Evolutionary conservation across 1,140 invertebrate genomes (phyloP), one percentile per base, ranked within the genome.

Genomic region (Periplaneta americana): DNA sequence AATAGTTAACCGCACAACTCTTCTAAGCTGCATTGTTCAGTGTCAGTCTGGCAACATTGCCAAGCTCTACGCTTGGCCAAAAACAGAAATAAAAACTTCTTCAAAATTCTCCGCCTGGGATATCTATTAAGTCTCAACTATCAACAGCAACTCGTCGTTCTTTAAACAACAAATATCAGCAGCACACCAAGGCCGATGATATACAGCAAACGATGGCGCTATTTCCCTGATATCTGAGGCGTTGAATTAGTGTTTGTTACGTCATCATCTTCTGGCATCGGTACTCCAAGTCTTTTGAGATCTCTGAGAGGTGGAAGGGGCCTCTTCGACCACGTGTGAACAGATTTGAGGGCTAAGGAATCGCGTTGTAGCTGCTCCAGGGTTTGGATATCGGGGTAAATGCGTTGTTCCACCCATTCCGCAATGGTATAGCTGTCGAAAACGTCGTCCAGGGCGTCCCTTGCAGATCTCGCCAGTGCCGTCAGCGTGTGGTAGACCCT

Each of bases 381-480:
- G 85, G 90, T 89, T 15, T 90, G 86, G 36, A 92, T 88, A 28
- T 91, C 84, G 18, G 93, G 92, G 81, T 87, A 88, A 15, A 93
- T 85, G 76, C 91, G 91, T 37, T 92, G 92, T 86, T 96, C 94
- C 34, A 96, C 89, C 92, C 95, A 96, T 85, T 96, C 95, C 0
- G 91, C 87, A 75, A 95, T 90, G 2, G 94, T 96, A 84, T 91
- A 94, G 83, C 92, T 90, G 84, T 96, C 95, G 84, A 93, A 95
- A 82, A 95, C 91, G 75, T 92, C 92, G 39, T 88, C 88, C 86
- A 96, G 89, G 6, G 93, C 88, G 78, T 93, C 91, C 35, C 91
- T 89, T 10, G 94, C 91, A 66, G 92, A 90, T 82, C 91, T 90
- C 0, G 93, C 91, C 75, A 96, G 88, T 31, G 89, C 89, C 36